Conservation (phyloP, 2,797 vertebrate genomes). For the Microctenopoma steveboyesi region DNA sequence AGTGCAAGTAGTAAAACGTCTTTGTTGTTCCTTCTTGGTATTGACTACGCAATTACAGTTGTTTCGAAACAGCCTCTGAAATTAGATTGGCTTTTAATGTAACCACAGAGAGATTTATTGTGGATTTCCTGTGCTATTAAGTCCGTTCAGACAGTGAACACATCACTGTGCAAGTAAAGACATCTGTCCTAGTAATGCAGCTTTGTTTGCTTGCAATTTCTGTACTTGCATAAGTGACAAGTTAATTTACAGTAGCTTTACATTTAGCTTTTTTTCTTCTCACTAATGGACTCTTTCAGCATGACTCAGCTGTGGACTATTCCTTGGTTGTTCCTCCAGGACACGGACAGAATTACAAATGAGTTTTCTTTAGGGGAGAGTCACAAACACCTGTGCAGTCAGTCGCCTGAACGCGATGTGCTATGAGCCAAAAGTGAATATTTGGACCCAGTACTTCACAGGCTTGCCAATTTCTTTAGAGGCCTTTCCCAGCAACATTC, state of each 20-base stretch:
- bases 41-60: conserved; percentile 6
- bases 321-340: neutral
- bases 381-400: conserved; percentile 13
- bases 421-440: conserved; percentile 34
- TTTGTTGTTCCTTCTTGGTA: conserved; percentile 5
- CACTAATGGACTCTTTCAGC: neutral
- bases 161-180: conserved; percentile 2
- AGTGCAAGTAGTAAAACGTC: neutral
- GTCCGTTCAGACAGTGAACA: conserved; percentile 18
- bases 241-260: neutral
- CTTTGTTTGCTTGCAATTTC: conserved; percentile 3
- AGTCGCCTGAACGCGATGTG: conserved; percentile 28
- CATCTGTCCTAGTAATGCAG: neutral
- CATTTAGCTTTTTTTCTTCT: neutral
- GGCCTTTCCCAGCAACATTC: conserved; percentile 73
- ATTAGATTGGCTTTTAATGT: conserved; percentile 32
- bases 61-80: conserved; percentile 39
- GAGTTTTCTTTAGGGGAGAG: neutral
- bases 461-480: conserved; percentile 44
- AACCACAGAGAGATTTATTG: conserved; percentile 39
- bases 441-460: conserved; percentile 43
- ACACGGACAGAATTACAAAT: neutral
- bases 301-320: conserved; percentile 7
- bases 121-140: conserved; percentile 30
- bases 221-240: neutral